Evolutionary conservation across 2,888 invertebrate species (phyloP).

Genomic region (Pseudococcus jackbeardsleyi): DNA sequence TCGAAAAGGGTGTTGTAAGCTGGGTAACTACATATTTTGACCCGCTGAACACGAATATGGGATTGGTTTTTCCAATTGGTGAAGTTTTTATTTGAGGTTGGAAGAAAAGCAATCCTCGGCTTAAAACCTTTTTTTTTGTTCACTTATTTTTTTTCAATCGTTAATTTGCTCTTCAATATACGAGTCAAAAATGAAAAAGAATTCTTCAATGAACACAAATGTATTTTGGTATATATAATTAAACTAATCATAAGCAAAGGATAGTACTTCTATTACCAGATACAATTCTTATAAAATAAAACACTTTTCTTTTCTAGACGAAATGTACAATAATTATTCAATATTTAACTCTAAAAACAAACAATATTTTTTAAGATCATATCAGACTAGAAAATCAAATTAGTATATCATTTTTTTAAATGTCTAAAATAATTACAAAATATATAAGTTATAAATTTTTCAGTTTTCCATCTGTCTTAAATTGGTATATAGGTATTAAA

Average conservation of each 20-base stretch:
- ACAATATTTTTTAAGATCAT: conserved; percentile 65
- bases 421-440: conserved; percentile 51
- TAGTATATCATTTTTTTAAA: conserved; percentile 53
- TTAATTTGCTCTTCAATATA: too few species aligned
- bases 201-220: conserved; percentile 63
- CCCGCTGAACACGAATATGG: too few species aligned
- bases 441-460: conserved; percentile 46
- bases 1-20: too few species aligned
- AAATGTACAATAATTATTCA: conserved; percentile 63
- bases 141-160: too few species aligned
- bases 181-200: neutral
- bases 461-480: neutral
- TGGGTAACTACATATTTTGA: too few species aligned
- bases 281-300: conserved; percentile 63
- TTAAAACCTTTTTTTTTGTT: too few species aligned
- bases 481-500: neutral
- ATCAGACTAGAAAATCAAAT: conserved; percentile 65
- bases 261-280: conserved; percentile 64
- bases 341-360: conserved; percentile 64
- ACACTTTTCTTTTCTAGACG: conserved; percentile 57
- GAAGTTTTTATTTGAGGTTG: too few species aligned
- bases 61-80: too few species aligned
- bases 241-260: conserved; percentile 64
- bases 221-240: conserved; percentile 64
- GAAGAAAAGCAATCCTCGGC: too few species aligned